Evolutionary conservation across 1,140 invertebrate species (phyloP).

Genomic region (Ostrea edulis): DNA sequence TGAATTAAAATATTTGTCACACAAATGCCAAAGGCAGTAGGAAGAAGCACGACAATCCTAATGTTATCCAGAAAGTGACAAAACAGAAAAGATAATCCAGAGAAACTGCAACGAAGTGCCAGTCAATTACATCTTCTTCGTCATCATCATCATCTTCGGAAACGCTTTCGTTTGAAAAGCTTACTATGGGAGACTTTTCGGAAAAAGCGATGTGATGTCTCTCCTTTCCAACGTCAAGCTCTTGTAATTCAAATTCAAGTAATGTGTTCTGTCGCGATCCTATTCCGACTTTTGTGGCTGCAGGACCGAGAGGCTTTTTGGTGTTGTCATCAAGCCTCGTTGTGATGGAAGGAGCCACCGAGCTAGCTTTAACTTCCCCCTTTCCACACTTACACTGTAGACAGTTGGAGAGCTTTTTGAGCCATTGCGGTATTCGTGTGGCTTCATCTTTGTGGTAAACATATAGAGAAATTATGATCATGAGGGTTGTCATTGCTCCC

Average conservation of each 20-base stretch:
- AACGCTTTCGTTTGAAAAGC: neutral
- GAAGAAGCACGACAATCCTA: constrained; percentile 26
- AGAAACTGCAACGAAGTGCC: neutral
- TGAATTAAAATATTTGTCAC: neutral
- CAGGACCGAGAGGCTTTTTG: neutral
- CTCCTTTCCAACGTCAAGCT: neutral
- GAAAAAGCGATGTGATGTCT: neutral
- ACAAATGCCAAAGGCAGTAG: constrained; percentile 21
- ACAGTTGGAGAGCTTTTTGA: neutral
- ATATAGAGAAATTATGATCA: constrained; percentile 46
- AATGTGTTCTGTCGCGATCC: constrained; percentile 5
- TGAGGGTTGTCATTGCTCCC: constrained; percentile 47
- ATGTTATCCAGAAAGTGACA: constrained; percentile 21
- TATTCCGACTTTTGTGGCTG: neutral
- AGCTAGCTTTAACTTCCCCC: neutral
- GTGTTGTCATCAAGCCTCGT: neutral
- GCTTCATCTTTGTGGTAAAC: constrained; percentile 55
- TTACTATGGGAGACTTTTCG: neutral
- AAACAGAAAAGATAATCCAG: constrained; percentile 19
- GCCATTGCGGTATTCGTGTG: constrained; percentile 22
- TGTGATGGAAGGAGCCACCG: neutral
- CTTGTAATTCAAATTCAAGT: neutral
- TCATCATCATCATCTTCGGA: constrained; percentile 22
- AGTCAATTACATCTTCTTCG: constrained; percentile 3
- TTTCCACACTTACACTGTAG: constrained; percentile 28